Base-by-base conservation (phyloP, 2,888 invertebrate genomes). In the Alcis repandata region DNA sequence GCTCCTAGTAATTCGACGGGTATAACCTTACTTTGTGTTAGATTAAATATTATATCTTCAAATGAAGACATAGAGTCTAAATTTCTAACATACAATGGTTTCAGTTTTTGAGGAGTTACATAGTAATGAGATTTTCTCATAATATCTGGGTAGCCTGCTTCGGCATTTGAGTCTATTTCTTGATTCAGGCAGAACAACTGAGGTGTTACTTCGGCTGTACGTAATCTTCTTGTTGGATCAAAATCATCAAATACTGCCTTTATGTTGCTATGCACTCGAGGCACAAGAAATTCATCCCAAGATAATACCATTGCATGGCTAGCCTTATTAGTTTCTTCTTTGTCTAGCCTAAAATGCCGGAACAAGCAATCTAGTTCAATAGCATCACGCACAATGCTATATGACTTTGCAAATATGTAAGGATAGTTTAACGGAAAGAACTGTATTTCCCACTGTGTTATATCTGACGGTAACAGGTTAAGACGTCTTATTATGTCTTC, bases 351-450 rank as follows among this genome's bases (percentile, higher is more conserved):
- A 63, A 94, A 94, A 59, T 95, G 95, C 69, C 96, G 93, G 67
- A 95, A 94, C 17, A 95, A 77, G 77, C 96, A 96, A 82, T 96
- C 96, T 27, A 94, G 86, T 80, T 95, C 94, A 13, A 96, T 90
- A 38, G 96, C 92, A 75, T 88, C 89, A 51, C 90, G 78, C 0
- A 94, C 87, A 71, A 93, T 85, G 33, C 85, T 84, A 72, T 93
- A 93, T 4, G 93, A 91, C 63, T 94, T 90, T 32, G 92, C 88
- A 75, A 91, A 90, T 49, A 93, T 77, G 75, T 94, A 94, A 1
- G 96, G 96, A 79, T 95, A 96, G 82, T 96, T 96, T 89, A 96
- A 94, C 1, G 95, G 95, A 59, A 95, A 91, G 68, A 95, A 94
- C 63, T 95, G 92, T 57, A 95, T 94, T 20, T 90, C 91, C 80